Evolutionary conservation across 2,113 vertebrate species (phyloP), one percentile per base, ranked within the genome.

Genomic region (Hystrix cristata): DNA sequence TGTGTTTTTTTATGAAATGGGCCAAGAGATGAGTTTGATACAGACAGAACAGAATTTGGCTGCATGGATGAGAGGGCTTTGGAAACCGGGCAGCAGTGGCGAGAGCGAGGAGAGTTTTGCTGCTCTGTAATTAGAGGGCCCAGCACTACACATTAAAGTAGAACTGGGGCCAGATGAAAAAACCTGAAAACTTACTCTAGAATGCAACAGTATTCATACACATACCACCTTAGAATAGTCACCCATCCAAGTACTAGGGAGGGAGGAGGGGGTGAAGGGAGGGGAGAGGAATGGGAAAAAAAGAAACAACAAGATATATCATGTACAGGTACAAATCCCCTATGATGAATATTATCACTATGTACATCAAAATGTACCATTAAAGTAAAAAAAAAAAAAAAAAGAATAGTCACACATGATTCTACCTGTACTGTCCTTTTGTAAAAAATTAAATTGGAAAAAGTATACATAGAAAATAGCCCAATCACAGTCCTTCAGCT

Each of bases 21-120:
- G 21, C 25, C 1, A 94, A 31, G 60, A 88, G 46, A 31, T 81
- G 60, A 65, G 43, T 87, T 23, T 59, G 29, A 65, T 51, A 23
- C 2, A 71, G 74, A 60, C 31, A 12, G 55, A 48, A 65, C 0
- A 34, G n/a, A 95, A 31, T 19, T 23, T 0, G 38, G 15, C n/a
- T 55, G 13, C 51, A 2, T 4, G 25, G 55, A 51, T 46, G 21
- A 90, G 11, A 71, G 0, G 2, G 12, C 21, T 71, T n/a, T 62
- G 69, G 55, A 76, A 46, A 48, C 4, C 1, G 7, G 12, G 18
- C 2, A 15, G n/a, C 7, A 57, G 15, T 3, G 14, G 21, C 25
- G 13, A n/a, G 0, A 16, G 57, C 0, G 9, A 46, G 27, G 5
- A 19, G 23, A 14, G 3, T 3, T 18, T 43, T n/a, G 25, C 18